Evolutionary conservation across 2,797 vertebrate species (phyloP).

Genomic region (Oreortyx pictus): DNA sequence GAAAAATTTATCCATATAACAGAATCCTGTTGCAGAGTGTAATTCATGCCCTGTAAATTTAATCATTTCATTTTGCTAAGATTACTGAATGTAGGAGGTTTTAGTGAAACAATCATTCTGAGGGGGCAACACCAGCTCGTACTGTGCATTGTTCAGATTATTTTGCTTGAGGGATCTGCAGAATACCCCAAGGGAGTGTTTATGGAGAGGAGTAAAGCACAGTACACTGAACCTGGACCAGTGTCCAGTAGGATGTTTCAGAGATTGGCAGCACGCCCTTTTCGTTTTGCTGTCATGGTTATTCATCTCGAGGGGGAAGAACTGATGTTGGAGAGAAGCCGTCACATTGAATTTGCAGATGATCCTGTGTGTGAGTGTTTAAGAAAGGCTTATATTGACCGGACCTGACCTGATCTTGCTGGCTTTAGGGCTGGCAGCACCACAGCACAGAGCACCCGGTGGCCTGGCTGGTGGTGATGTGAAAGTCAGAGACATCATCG

Average conservation of each 20-base stretch:
- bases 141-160: background rate
- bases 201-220: background rate
- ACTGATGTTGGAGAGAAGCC: background rate
- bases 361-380: background rate
- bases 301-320: background rate
- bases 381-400: background rate
- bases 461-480: background rate
- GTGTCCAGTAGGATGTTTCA: background rate
- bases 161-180: background rate
- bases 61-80: background rate
- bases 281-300: background rate
- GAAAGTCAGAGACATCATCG: accelerated
- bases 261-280: background rate
- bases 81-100: background rate
- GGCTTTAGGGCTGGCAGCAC: background rate
- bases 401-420: background rate
- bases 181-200: background rate
- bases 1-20: background rate
- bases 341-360: background rate
- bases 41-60: background rate
- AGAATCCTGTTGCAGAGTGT: background rate
- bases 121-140: background rate
- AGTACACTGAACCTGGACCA: background rate
- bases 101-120: background rate
- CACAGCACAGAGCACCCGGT: accelerated